A percentile compares a stretch with the other conserved stretches of the same genome.
phyloP scores from a whole-genome alignment of 2,797 vertebrate species.

The Sorex maritimensis region DNA sequence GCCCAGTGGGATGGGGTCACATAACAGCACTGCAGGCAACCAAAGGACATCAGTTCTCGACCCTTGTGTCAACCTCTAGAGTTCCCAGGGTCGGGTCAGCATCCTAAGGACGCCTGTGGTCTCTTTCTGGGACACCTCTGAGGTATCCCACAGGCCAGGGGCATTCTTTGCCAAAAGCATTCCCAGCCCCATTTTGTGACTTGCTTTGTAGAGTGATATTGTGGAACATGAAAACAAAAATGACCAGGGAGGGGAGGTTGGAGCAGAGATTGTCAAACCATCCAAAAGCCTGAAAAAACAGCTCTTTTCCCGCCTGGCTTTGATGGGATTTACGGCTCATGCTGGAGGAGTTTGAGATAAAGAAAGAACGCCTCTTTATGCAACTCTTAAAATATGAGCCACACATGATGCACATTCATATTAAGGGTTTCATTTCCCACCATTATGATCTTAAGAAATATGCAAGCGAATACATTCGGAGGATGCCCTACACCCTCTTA shows the following conservation, averaged over 20 bases:
- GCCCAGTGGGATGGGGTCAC: slow-evolving; percentile 83
- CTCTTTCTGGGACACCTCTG: slow-evolving; percentile 80
- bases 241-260: slow-evolving; percentile 41
- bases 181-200: slow-evolving; percentile 81
- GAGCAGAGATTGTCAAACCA: slow-evolving; percentile 55
- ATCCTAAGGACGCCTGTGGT: slow-evolving; percentile 79
- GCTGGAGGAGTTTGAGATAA: not conserved
- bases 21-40: slow-evolving; percentile 83
- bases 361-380: not conserved
- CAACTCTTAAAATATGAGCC: not conserved
- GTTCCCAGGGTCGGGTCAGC: slow-evolving; percentile 86
- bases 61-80: slow-evolving; percentile 82
- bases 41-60: slow-evolving; percentile 80
- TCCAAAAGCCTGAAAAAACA: slow-evolving; percentile 51
- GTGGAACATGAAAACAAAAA: slow-evolving; percentile 65
- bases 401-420: not conserved
- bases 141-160: slow-evolving; percentile 70
- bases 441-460: not conserved
- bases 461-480: not conserved
- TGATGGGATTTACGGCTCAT: slow-evolving; percentile 21
- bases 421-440: not conserved
- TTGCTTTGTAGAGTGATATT: slow-evolving; percentile 73
- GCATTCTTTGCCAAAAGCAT: slow-evolving; percentile 77
- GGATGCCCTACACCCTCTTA: not conserved
- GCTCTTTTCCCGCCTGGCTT: not conserved